A percentile compares a stretch with the other conserved stretches of the same genome.
Conservation (phyloP, 2,888 invertebrate species). For the Drosophila prostipennis region DNA sequence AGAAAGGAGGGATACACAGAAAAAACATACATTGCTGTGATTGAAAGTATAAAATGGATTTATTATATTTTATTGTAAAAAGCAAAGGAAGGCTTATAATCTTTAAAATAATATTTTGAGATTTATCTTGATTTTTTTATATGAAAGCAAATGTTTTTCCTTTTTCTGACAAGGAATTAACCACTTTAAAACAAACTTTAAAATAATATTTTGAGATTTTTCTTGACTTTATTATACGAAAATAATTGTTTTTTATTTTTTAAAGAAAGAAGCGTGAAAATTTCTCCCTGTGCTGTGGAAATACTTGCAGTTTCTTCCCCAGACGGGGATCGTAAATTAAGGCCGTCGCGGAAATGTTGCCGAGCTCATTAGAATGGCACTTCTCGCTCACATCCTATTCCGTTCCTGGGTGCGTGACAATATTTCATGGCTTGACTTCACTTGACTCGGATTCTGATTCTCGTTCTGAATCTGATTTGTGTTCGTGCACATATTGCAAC, state of each 20-base stretch:
- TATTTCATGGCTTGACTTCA: slow-evolving; percentile 61
- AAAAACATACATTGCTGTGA: neutral
- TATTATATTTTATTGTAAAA: no score
- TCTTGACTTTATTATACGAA: no score
- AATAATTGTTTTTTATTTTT: no score
- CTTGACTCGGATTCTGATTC: slow-evolving; percentile 34
- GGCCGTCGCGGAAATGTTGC: slow-evolving; percentile 38
- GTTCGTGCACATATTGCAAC: slow-evolving; percentile 19
- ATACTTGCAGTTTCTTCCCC: slow-evolving; percentile 7
- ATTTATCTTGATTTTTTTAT: no score
- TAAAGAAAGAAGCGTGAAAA: neutral
- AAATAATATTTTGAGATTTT: no score
- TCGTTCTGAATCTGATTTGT: no score
- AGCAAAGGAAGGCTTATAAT: no score
- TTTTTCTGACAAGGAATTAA: no score
- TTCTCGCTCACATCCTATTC: slow-evolving; percentile 32
- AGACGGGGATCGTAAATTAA: slow-evolving; percentile 30
- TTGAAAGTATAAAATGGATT: no score
- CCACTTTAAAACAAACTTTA: no score
- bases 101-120: no score
- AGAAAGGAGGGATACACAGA: neutral
- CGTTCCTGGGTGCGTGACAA: slow-evolving; percentile 62
- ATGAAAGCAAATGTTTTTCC: no score
- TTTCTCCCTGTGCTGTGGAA: slow-evolving; percentile 5
- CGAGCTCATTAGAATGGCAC: slow-evolving; percentile 40